Evolutionary conservation across 2,888 invertebrate species (phyloP).

Genomic region (Fissipunctia ypsillon): DNA sequence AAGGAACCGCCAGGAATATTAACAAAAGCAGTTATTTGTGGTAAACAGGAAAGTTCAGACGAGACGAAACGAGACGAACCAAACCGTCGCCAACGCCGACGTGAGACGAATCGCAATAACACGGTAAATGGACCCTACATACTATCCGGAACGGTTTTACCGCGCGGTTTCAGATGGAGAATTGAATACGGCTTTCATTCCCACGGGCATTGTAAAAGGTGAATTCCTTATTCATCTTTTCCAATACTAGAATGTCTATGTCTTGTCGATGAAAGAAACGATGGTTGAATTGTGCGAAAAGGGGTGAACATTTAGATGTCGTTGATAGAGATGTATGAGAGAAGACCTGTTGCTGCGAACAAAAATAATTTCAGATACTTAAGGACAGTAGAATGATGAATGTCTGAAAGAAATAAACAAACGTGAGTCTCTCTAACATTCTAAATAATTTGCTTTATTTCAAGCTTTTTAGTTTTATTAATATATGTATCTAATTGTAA

Average conservation of each 20-base stretch:
- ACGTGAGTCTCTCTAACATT: neutral
- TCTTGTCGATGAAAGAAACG: neutral
- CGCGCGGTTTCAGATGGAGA: conserved; percentile 15
- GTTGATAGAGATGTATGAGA: neutral
- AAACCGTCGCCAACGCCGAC: conserved; percentile 49
- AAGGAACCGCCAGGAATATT: conserved; percentile 54
- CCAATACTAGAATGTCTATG: conserved; percentile 14
- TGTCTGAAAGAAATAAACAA: neutral
- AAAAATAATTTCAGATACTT: neutral
- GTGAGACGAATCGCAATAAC: conserved; percentile 66
- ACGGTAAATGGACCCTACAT: conserved; percentile 40
- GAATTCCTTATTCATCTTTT: conserved; percentile 27
- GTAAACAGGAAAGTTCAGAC: conserved; percentile 70
- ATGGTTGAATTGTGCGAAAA: neutral
- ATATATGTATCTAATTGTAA: no score
- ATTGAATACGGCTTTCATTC: conserved; percentile 32
- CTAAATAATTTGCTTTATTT: no score
- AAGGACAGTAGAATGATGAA: neutral
- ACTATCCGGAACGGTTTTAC: conserved; percentile 19
- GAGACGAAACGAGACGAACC: conserved; percentile 47
- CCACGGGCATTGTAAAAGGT: conserved; percentile 19
- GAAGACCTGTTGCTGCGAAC: neutral
- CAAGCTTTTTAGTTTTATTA: no score
- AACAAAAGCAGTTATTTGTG: conserved; percentile 63
- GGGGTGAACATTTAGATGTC: neutral